Evolutionary conservation across 1,140 invertebrate genomes (phyloP), one percentile per base, ranked within the genome.

Genomic region (Laupala kohalensis): DNA sequence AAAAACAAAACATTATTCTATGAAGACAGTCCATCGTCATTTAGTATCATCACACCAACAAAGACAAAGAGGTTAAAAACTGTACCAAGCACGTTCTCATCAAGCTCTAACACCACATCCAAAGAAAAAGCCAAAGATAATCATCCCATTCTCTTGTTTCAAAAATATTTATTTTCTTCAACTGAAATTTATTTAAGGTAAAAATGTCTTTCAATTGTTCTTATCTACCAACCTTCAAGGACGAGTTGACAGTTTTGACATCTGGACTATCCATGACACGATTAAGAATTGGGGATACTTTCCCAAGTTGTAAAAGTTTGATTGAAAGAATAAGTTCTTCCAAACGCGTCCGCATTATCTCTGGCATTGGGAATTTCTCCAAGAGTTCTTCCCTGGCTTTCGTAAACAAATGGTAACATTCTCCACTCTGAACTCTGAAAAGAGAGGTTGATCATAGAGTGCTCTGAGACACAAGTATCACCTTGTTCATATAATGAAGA

Each of bases 271-370:
- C 85, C 79, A 93, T 87, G 0, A 93, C 82, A 69, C 86, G 88
- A 26, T 79, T 73, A 19, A 94, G 80, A 79, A 94, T 94, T 13
- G 81, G 77, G 64, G 83, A 81, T 5, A 86, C 85, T 77, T 86
- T 82, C 4, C 92, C 91, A 15, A 94, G 80, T 75, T 91, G 89
- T 15, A 94, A 77, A 28, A 93, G 81, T 84, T 95, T 95, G 12
- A 92, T 83, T 76, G 87, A 86, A 9, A 94, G 82, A 74, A 93
- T 89, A 0, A 93, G 85, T 76, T 90, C 85, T 76, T 94, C 92
- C 37, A 94, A 81, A 63, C 90, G 81, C 4, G 85, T 88, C 53
- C 91, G 79, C 37, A 91, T 76, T 75, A 95, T 92, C 82, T 94
- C 92, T 0, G 92, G 92, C 19, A 86, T 81, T 23, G 87, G 87